phyloP scores from a whole-genome alignment of 2,888 invertebrate species.

The Andricus quercusramuli region DNA sequence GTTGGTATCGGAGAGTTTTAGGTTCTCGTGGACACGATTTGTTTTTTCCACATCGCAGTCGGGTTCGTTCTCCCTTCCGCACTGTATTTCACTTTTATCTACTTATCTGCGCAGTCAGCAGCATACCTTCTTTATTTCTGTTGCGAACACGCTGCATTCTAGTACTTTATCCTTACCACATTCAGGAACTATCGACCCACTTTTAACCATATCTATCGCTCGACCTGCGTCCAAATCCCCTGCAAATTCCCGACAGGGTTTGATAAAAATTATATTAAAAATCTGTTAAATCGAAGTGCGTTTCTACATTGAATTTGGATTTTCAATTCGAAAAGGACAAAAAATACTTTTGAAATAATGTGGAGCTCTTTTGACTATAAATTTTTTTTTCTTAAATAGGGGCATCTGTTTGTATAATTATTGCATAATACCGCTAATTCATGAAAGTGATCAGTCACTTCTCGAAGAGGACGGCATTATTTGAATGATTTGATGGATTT shows the following conservation, averaged over 20 bases:
- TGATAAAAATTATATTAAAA: neutral
- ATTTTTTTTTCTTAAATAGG: too few relatives aligned
- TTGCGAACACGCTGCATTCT: conserved; percentile 10
- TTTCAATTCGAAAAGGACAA: too few relatives aligned
- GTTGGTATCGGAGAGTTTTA: conserved; percentile 10
- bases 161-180: conserved; percentile 17
- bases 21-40: conserved; percentile 28
- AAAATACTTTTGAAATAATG: too few relatives aligned
- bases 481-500: too few relatives aligned
- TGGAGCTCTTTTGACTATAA: too few relatives aligned
- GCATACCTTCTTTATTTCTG: conserved; percentile 32
- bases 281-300: neutral
- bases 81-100: conserved; percentile 40
- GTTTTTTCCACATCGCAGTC: conserved; percentile 1
- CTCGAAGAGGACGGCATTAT: too few relatives aligned
- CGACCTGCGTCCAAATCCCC: neutral
- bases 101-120: conserved; percentile 33
- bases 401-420: too few relatives aligned
- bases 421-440: too few relatives aligned
- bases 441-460: too few relatives aligned
- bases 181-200: conserved; percentile 20
- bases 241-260: neutral
- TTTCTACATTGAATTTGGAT: too few relatives aligned
- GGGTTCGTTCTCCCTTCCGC: conserved; percentile 32
- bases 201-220: conserved; percentile 7